Base-by-base conservation (phyloP, 2,797 vertebrate species). In the Gymnodraco acuticeps region DNA sequence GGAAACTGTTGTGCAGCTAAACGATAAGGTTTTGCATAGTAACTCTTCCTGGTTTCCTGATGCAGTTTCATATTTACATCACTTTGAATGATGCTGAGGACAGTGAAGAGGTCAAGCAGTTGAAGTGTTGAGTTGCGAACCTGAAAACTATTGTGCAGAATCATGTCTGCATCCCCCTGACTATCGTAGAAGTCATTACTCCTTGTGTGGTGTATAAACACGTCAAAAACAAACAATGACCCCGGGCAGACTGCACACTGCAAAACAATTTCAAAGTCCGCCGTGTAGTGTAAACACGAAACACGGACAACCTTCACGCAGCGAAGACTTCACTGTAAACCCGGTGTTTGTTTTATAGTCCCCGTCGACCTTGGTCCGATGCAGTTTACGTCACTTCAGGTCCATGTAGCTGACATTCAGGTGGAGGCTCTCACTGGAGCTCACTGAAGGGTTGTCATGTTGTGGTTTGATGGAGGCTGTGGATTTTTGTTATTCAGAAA, bases 191-290 rank as follows among this genome's bases (percentile, higher is more conserved):
- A 88, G 89, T 88, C 88, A 88, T 89, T 87, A 79, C 89, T 90
- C 89, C 85, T 83, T 92, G 91, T 94, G 87, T 95, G 82, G 83
- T 92, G 93, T 95, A 91, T 94, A 94, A 95, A 95, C 92, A 94
- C 33, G 55, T 88, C 86, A 77, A 94, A 94, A 94, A 94, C 93
- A 94, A 94, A 93, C 93, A 93, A 75, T 88, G 89, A 91, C 89
- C 88, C 85, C 52, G 82, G 84, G 84, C 91, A 88, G 86, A 88
- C 86, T 75, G 77, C 63, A 66, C 82, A 71, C 78, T 70, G 77
- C 91, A 89, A 89, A 94, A 93, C 88, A 87, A 83, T 88, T 91
- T 91, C 89, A 93, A 93, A 94, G 89, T 76, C 73, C 43, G 77
- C 80, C 72, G 83, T 93, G 90, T 93, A 87, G 88, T 91, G 93